Evolutionary conservation across 2,113 vertebrate species (phyloP).

Genomic region (Gallinago media): DNA sequence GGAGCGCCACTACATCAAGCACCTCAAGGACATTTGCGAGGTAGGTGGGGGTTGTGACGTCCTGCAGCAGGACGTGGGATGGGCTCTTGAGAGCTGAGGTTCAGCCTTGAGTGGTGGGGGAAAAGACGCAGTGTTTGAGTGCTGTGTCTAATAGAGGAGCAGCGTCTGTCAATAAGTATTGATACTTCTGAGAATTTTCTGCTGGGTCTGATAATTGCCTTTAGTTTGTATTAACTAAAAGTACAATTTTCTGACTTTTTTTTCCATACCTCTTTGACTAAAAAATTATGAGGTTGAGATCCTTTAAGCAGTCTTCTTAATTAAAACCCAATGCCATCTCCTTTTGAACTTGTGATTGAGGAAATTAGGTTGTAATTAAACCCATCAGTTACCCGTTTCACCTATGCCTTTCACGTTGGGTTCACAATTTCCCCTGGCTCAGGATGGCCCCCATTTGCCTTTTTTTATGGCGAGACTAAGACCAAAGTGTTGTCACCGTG

Average conservation of each 20-base stretch:
- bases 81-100: not conserved
- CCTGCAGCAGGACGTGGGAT: not conserved
- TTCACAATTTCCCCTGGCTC: constrained; percentile 2
- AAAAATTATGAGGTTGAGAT: constrained; percentile 27
- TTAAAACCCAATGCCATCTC: constrained; percentile 45
- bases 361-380: constrained; percentile 59
- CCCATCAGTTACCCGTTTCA: constrained; percentile 22
- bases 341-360: constrained; percentile 43
- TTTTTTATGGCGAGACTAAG: not conserved
- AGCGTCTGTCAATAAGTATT: not conserved
- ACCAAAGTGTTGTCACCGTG: not conserved
- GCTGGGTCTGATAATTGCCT: constrained; percentile 28
- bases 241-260: constrained; percentile 31
- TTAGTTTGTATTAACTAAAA: not conserved
- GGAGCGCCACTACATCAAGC: constrained; percentile 98
- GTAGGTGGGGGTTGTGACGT: constrained; percentile 62
- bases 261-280: not conserved
- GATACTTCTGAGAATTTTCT: constrained; percentile 14
- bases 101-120: not conserved
- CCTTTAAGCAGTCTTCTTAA: constrained; percentile 32
- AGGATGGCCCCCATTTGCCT: not conserved
- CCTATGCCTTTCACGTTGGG: not conserved
- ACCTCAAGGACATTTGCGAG: constrained; percentile 99
- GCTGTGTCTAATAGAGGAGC: not conserved
- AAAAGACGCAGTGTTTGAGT: not conserved